These are phyloP conservation scores for Clinocottus analis DNA, from an alignment of 2,113 vertebrate genomes.

Conservation along the genomic window DNA sequence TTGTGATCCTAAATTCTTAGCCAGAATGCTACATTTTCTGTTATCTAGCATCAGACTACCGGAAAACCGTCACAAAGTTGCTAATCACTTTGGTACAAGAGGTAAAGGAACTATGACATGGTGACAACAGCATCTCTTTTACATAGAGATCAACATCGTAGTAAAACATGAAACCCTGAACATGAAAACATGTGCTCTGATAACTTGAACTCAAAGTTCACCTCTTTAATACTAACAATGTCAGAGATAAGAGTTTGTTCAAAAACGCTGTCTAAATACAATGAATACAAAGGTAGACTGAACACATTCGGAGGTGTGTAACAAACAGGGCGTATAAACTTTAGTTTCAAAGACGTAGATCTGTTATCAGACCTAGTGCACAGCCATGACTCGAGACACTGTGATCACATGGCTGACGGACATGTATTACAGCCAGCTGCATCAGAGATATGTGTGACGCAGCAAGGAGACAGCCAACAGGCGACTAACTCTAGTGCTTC, in stretches of 20 bases:
- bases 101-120: slow-evolving; percentile 4
- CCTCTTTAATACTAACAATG: slow-evolving; percentile 12
- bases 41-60: not conserved
- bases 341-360: not conserved
- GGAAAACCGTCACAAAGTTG: not conserved
- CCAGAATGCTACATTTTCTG: not conserved
- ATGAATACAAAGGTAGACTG: not conserved
- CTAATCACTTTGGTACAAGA: not conserved
- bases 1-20: slow-evolving; percentile 6
- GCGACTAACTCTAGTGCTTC: slow-evolving; percentile 73
- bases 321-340: slow-evolving; percentile 2
- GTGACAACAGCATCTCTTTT: slow-evolving; percentile 17
- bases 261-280: slow-evolving; percentile 21
- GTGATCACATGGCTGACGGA: slow-evolving; percentile 52
- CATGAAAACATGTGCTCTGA: slow-evolving; percentile 25
- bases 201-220: slow-evolving; percentile 50
- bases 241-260: slow-evolving; percentile 31
- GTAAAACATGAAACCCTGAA: slow-evolving; percentile 18
- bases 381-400: slow-evolving; percentile 3
- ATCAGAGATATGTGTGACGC: slow-evolving; percentile 74
- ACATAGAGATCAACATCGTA: not conserved
- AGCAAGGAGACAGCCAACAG: slow-evolving; percentile 47
- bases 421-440: slow-evolving; percentile 53
- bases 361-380: slow-evolving; percentile 23
- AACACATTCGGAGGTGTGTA: slow-evolving; percentile 2